A percentile compares a stretch with the other conserved stretches of the same genome.
Evolutionary conservation across 1,140 invertebrate genomes (phyloP).

Genomic region (Ceratina japonica): DNA sequence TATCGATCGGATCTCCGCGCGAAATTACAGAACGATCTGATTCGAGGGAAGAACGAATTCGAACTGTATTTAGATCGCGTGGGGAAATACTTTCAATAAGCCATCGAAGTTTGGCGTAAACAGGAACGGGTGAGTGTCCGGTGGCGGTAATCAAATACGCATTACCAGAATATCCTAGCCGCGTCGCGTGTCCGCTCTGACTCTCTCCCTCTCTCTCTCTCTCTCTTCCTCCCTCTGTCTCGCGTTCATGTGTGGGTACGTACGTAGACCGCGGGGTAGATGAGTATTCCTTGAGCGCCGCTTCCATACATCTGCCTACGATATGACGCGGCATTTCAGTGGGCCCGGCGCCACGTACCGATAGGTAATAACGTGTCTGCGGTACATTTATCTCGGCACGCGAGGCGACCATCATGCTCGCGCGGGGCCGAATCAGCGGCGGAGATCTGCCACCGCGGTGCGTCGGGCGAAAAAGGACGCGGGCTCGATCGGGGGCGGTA

Average conservation of each 20-base stretch:
- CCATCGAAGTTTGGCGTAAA: not conserved
- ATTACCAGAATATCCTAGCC: constrained; percentile 69
- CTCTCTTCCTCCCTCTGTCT: too few species aligned
- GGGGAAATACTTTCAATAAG: not conserved
- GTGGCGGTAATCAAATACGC: constrained; percentile 76
- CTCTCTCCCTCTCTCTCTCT: not conserved
- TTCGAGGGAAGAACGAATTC: too few species aligned
- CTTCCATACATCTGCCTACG: constrained; percentile 47
- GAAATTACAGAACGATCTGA: not conserved
- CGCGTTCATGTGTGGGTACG: not conserved
- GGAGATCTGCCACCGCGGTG: constrained; percentile 40
- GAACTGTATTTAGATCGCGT: too few species aligned
- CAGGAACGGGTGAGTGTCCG: constrained; percentile 28
- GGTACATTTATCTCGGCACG: constrained; percentile 55
- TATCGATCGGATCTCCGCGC: not conserved
- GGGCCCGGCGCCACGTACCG: constrained; percentile 49
- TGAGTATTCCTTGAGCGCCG: constrained; percentile 53
- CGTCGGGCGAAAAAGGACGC: constrained; percentile 12
- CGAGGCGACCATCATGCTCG: constrained; percentile 52
- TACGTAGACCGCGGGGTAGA: constrained; percentile 14
- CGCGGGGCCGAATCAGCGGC: constrained; percentile 39
- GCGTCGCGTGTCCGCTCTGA: constrained; percentile 55
- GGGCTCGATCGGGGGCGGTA: not conserved
- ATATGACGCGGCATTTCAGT: constrained; percentile 43
- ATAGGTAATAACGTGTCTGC: constrained; percentile 64